Evolutionary conservation across 2,888 invertebrate genomes (phyloP).

Genomic region (Autographa pulchrina): DNA sequence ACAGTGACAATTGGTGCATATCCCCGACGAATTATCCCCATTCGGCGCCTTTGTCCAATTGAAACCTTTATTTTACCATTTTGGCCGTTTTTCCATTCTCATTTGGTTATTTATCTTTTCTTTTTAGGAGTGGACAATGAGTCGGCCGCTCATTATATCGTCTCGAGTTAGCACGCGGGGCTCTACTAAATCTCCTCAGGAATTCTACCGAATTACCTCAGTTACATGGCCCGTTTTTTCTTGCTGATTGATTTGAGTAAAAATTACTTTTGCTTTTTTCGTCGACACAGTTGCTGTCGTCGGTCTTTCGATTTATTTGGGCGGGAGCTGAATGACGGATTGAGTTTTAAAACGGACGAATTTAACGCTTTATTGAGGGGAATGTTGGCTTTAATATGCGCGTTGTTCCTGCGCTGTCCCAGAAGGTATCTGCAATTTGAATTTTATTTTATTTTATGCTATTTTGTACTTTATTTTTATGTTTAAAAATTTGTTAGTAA

Average conservation of each 20-base stretch:
- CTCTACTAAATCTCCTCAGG: constrained; percentile 86
- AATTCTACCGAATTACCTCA: constrained; percentile 88
- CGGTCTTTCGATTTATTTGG: constrained; percentile 38
- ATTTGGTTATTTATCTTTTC: constrained; percentile 89
- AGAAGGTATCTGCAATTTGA: too few relatives aligned
- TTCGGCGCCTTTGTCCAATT: constrained; percentile 89
- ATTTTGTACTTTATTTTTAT: too few relatives aligned
- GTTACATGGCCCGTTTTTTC: constrained; percentile 83
- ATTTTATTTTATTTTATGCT: too few relatives aligned
- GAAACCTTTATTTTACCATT: constrained; percentile 87
- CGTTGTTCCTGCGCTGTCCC: background rate
- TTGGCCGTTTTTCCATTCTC: constrained; percentile 88
- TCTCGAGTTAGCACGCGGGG: constrained; percentile 82
- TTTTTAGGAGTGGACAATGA: constrained; percentile 83
- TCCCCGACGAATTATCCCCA: constrained; percentile 87
- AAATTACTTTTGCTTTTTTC: constrained; percentile 86
- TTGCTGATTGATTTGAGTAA: constrained; percentile 87
- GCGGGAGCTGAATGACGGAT: constrained; percentile 41
- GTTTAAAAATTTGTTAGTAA: too few relatives aligned
- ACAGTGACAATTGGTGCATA: constrained; percentile 89
- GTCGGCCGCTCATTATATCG: constrained; percentile 84
- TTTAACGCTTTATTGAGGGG: constrained; percentile 18
- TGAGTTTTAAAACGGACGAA: constrained; percentile 37
- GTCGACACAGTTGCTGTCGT: constrained; percentile 46
- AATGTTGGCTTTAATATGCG: constrained; percentile 8